A percentile compares a stretch with the other conserved stretches of the same genome.
phyloP scores from a whole-genome alignment of 2,888 invertebrate genomes.

The Acrobasis consociella region DNA sequence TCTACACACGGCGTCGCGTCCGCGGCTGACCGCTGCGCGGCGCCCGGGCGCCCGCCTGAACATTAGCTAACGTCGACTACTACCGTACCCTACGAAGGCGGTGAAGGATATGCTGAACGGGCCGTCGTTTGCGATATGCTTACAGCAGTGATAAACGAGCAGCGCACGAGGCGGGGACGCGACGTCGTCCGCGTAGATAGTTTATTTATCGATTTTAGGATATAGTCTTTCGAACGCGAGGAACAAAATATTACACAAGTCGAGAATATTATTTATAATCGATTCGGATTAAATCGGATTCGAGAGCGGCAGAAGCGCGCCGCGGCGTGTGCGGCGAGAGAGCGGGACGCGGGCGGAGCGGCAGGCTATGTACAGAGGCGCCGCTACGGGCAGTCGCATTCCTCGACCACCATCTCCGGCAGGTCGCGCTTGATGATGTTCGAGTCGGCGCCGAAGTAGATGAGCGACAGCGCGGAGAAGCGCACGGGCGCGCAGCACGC shows the following conservation, averaged over 20 bases:
- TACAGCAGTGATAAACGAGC: constrained; percentile 29
- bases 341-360: constrained; percentile 44
- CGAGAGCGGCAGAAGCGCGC: constrained; percentile 76
- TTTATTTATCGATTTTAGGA: constrained; percentile 74
- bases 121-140: constrained; percentile 25
- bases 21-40: constrained; percentile 35
- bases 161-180: constrained; percentile 43
- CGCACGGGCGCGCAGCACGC: constrained; percentile 96
- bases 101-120: constrained; percentile 24
- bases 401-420: constrained; percentile 98
- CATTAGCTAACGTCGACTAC: constrained; percentile 25
- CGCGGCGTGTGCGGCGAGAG: constrained; percentile 55
- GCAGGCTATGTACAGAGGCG: constrained; percentile 61
- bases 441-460: constrained; percentile 94
- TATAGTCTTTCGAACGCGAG: constrained; percentile 83
- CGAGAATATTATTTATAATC: constrained; percentile 81
- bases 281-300: constrained; percentile 78
- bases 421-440: constrained; percentile 96
- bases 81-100: constrained; percentile 24
- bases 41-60: constrained; percentile 19
- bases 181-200: constrained; percentile 50
- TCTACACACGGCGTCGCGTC: constrained; percentile 52
- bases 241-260: constrained; percentile 82
- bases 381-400: constrained; percentile 95
- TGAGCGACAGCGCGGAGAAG: constrained; percentile 95